Percentiles rank a stretch among this genome's conserved stretches.
Conservation (phyloP, 2,113 vertebrate genomes). For the Cynoglossus semilaevis region DNA sequence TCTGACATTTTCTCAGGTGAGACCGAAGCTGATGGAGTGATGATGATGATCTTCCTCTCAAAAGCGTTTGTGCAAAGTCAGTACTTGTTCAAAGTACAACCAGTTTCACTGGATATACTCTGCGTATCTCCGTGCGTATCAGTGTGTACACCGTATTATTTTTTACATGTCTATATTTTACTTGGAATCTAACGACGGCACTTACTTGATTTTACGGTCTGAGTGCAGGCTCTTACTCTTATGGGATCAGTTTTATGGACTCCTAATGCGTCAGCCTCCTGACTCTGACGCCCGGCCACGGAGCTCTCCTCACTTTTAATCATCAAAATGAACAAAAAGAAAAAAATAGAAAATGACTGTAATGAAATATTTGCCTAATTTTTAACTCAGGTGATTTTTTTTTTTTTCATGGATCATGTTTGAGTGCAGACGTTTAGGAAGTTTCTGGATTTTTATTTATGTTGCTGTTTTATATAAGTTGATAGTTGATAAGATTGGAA, state of each 20-base stretch:
- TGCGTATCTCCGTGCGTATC: background rate
- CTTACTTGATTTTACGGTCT: slow-evolving; percentile 39
- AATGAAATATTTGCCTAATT: slow-evolving; percentile 27
- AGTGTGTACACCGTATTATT: slow-evolving; percentile 35
- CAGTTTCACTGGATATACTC: no score
- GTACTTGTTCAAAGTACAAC: no score
- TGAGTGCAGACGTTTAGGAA: slow-evolving; percentile 32
- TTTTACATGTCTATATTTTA: slow-evolving; percentile 35
- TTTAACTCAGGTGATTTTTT: slow-evolving; percentile 27
- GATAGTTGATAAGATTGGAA: no score
- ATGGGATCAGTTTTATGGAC: slow-evolving; percentile 50
- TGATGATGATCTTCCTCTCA: no score
- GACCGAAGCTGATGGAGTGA: background rate
- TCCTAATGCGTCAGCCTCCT: slow-evolving; percentile 48
- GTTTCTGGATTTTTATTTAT: slow-evolving; percentile 36
- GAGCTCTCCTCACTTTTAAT: slow-evolving; percentile 11
- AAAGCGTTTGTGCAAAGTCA: no score
- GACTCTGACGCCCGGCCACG: slow-evolving; percentile 31
- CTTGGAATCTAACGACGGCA: slow-evolving; percentile 32
- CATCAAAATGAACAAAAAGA: background rate
- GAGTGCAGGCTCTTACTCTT: slow-evolving; percentile 45
- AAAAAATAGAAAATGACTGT: slow-evolving; percentile 9
- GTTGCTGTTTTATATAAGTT: slow-evolving; percentile 27
- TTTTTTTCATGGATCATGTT: slow-evolving; percentile 33
- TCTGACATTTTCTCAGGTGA: background rate